Percentiles rank a stretch among this genome's conserved stretches.
These are phyloP conservation scores for Heloderma charlesbogerti DNA, from an alignment of 2,113 vertebrate genomes.

Conservation along the genomic window DNA sequence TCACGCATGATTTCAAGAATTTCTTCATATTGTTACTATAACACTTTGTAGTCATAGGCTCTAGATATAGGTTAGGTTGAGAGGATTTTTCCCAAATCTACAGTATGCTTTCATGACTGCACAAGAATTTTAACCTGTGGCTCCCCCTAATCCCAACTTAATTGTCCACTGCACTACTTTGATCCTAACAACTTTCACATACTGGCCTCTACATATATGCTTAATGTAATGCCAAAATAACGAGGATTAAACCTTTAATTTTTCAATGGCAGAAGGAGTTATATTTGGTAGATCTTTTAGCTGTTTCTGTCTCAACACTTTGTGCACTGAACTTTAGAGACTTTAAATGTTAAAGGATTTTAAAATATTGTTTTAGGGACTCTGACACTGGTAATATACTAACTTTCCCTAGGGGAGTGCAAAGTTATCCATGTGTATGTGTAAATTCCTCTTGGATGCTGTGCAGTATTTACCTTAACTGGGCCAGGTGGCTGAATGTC, in stretches of 20 bases:
- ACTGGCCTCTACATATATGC: neutral
- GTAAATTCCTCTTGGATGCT: neutral
- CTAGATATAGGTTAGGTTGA: neutral
- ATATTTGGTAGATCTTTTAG: neutral
- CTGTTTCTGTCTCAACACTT: neutral
- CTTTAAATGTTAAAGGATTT: neutral
- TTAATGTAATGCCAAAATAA: neutral
- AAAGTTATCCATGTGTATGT: neutral
- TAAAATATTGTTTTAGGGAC: neutral
- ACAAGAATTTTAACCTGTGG: neutral
- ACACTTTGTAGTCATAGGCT: neutral
- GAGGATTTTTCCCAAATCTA: neutral
- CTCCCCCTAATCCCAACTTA: neutral
- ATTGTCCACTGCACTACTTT: neutral
- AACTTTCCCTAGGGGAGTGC: neutral
- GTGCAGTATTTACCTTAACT: neutral
- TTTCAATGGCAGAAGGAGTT: neutral
- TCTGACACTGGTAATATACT: neutral
- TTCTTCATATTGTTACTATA: neutral
- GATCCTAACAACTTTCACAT: neutral
- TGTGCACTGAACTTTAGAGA: neutral
- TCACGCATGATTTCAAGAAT: neutral
- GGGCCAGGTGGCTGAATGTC: neutral
- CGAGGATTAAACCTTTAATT: neutral
- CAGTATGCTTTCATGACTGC: neutral